Percentiles rank a stretch among this genome's conserved stretches.
phyloP scores from a whole-genome alignment of 2,113 vertebrate species.

The Psilopsiagon aymara region DNA sequence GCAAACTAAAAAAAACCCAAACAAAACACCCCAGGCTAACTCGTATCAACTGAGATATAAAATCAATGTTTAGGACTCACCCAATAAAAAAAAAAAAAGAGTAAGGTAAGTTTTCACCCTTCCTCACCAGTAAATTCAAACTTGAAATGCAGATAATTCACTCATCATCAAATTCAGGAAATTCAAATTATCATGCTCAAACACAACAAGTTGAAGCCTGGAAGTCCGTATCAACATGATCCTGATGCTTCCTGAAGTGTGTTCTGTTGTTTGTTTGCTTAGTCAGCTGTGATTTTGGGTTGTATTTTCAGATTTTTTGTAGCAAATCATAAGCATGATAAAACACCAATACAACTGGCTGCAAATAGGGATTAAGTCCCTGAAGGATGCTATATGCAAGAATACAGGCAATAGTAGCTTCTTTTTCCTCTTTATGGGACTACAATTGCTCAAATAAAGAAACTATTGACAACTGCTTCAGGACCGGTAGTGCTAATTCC shows the following conservation, averaged over 20 bases:
- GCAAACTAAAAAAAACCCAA: neutral
- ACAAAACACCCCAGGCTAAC: neutral
- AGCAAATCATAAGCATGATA: neutral
- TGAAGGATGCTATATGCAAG: neutral
- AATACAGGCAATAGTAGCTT: neutral
- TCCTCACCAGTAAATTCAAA: neutral
- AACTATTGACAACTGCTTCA: neutral
- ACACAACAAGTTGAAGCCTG: neutral
- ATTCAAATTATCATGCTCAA: neutral
- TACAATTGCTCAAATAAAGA: neutral
- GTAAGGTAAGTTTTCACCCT: neutral
- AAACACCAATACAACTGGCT: neutral
- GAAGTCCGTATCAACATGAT: neutral
- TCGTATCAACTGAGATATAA: neutral
- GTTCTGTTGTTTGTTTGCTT: neutral
- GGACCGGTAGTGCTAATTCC: neutral
- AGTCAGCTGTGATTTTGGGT: neutral
- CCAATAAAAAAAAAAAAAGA: neutral
- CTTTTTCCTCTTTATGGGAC: neutral
- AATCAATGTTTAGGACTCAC: neutral
- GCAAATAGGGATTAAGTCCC: neutral
- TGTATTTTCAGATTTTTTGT: neutral
- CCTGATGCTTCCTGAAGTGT: rapidly evolving
- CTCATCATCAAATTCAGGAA: neutral
- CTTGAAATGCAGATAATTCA: neutral